These are phyloP conservation scores for Molossus molossus DNA, from an alignment of 2,797 vertebrate species.

Conservation along the genomic window DNA sequence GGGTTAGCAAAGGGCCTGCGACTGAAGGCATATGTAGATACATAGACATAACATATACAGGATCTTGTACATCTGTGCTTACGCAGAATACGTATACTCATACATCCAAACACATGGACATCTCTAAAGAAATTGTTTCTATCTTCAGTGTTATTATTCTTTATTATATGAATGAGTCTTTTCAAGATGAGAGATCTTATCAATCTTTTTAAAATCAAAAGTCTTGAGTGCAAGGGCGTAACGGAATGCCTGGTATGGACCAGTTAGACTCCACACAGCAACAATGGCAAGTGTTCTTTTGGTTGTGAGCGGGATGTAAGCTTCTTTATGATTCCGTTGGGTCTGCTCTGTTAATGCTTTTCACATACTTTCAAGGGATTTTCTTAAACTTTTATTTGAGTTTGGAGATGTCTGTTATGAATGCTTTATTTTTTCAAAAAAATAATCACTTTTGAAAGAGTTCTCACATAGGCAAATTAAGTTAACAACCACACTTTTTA, in stretches of 20 bases:
- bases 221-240: not conserved
- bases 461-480: constrained; percentile 33
- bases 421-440: constrained; percentile 17
- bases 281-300: constrained; percentile 6
- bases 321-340: not conserved
- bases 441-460: constrained; percentile 60
- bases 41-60: not conserved
- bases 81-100: too few relatives aligned
- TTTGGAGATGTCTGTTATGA: constrained; percentile 24
- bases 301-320: not conserved
- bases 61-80: not conserved
- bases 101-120: not conserved
- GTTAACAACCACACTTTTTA: not conserved
- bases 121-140: not conserved
- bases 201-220: constrained; percentile 10
- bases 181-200: constrained; percentile 36
- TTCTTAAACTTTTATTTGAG: constrained; percentile 29
- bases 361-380: constrained; percentile 35
- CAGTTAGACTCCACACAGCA: not conserved
- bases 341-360: not conserved
- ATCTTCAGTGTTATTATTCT: not conserved
- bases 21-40: not conserved
- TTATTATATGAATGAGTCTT: constrained; percentile 49
- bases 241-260: constrained; percentile 41
- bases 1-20: not conserved